Base-by-base conservation (phyloP, 2,797 vertebrate species). In the Myiotriccus ornatus region DNA sequence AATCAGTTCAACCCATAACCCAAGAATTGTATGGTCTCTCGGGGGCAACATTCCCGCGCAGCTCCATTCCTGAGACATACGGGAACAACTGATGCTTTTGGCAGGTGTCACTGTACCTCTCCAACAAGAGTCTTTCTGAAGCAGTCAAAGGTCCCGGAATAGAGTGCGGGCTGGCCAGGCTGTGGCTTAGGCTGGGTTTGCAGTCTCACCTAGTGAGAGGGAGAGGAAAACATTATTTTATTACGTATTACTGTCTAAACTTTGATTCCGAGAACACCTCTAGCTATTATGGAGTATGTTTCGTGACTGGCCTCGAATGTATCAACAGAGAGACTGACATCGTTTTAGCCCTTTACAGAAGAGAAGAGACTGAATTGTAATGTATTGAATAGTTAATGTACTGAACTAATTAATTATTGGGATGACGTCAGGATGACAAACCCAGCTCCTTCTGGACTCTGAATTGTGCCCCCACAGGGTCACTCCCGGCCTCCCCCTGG, bases 81-180 rank as follows among this genome's bases (percentile, higher is more conserved):
- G 34, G 67, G 49, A 94, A 56, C 49, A 81, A 49, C 8, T 22
- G 71, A 39, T n/a, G 3, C 4, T 65, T 74, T 37, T 93, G 88
- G 87, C 88, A 93, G 60, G 53, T 44, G 2, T 5, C 57, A 62
- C 63, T 25, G 52, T 97, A 99, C 99, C 99, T 99, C 99, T 98
- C 98, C 97, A 69, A 98, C 83, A 17, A 99, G 95, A 41, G 99
- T 99, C 97, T 99, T 99, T 94, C 95, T 98, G 96, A 99, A 99
- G 95, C 99, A 99, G 96, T 99, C 99, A 14, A 99, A 97, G 60
- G 99, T 99, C 63, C 99, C 99, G 14, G 97, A 91, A 82, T 99
- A 99, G 46, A 98, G 13, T 2, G 85, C 97, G 18, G 89, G 24
- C 81, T 99, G 98, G 27, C 99, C 99, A 10, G 99, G 98, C 91